Base-by-base conservation (phyloP, 2,888 invertebrate species). In the Choristoneura rosaceana region DNA sequence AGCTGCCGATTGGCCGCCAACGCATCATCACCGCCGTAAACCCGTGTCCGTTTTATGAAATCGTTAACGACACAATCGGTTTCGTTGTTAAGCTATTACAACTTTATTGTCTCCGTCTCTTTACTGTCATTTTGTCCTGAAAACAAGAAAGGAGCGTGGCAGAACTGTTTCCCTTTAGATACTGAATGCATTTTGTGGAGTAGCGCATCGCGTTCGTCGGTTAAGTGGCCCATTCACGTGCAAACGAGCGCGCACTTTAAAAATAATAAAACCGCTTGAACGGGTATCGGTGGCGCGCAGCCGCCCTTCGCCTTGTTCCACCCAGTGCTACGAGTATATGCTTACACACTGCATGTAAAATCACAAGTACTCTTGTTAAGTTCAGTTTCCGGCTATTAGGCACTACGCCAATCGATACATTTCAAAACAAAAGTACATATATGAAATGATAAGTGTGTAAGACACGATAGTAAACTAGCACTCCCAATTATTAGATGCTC, bases 161-260 rank as follows among this genome's bases (percentile, higher is more conserved):
- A 76, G 79, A 85, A 89, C 91, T 91, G 88, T 92, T 90, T 92
- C 89, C 86, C 84, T 92, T 92, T 90, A 92, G 84, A 87, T 87
- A 84, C 84, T 85, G 89, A 90, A 89, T 87, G 88, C 85, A 86
- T 87, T 87, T 86, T 87, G 86, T 87, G 84, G 79, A 87, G 87
- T 83, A 82, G 77, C 81, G 85, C 83, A 86, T 82, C 80, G 85
- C 84, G 79, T 84, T 84, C 86, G 88, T 89, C 89, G 93, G 94
- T 90, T 94, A 94, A 94, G 94, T 94, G 93, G 93, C 90, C 92
- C 89, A 94, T 94, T 94, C 94, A 89, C 94, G 92, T 94, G 94
- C 94, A 94, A 94, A 94, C 94, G 94, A 92, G 92, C 91, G 90
- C 86, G 88, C 87, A 89, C 93, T 94, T 90, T 92, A 92, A 92